Evolutionary conservation across 2,113 vertebrate species (phyloP), one percentile per base, ranked within the genome.

Genomic region (Neopipo cinnamomea): DNA sequence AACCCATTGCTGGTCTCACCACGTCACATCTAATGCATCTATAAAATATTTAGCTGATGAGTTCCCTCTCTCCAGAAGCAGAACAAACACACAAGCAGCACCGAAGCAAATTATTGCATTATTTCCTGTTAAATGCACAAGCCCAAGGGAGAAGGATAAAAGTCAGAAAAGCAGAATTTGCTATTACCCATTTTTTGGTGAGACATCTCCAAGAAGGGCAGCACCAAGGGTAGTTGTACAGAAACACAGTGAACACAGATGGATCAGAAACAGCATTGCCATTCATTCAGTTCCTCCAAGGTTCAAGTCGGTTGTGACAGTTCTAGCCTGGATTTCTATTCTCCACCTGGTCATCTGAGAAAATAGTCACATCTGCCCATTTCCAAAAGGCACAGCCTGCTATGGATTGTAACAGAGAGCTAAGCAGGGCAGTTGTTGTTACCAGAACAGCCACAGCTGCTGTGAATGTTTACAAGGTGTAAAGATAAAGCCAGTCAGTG

Each of bases 391-490:
- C 30, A 73, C 3, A 53, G 46, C 31, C 21, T 42, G 27, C 37
- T 39, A 2, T 5, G 9, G 46, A 31, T 61, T 59, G 31, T 62
- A 41, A 35, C 1, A 17, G 66, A 61, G 79, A 63, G 20, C 30
- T 62, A 31, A 73, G 46, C 52, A 73, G 44, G 0, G 0, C 3
- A 56, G 39, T 4, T 73, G 41, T 68, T 15, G 7, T 31, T 61
- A 53, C 12, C 14, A 42, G 37, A 80, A 68, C 24, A 30, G 62
- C 13, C 67, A 50, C 6, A 49, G 7, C 28, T 63, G 31, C 79
- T 72, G 30, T 39, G 10, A 35, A 18, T 46, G 31, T 7, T 30
- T 1, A 5, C 35, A 61, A 20, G 19, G 8, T 0, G 0, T 37
- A 41, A 89, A 59, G 30, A 44, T n/a, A 75, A 78, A 91, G 44